Evolutionary conservation across 2,888 invertebrate genomes (phyloP), one percentile per base, ranked within the genome.

Genomic region (Ectemnius cavifrons): DNA sequence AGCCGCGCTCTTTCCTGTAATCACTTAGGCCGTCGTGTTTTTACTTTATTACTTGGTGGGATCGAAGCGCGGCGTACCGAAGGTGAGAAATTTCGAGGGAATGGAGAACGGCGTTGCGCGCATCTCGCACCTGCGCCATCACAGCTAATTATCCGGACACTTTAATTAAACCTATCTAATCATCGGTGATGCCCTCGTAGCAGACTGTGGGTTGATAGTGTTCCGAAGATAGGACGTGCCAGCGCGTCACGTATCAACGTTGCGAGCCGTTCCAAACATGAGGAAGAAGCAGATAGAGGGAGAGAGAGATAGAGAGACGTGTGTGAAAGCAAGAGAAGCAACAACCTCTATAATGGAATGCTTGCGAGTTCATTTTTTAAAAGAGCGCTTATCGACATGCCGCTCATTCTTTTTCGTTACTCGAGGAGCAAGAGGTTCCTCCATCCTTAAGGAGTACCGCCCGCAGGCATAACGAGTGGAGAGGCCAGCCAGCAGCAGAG

Each of bases 141-240:
- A 52, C 16, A 52, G 52, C 13, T 52, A 52, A 52, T 52, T 52
- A 52, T 52, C n/a, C 52, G 4, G 52, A 16, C 5, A 52, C 52
- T 16, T 52, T 52, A 52, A 52, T 52, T 52, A 52, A 52, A 52
- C 52, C 52, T 52, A 52, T 52, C 52, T 52, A 52, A 52, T 14
- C 52, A 52, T 52, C 52, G 16, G n/a, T 16, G 16, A 4, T 37
- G 16, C 1, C 52, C 16, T 5, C 1, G 16, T 16, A 13, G 52
- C 52, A 52, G 52, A 14, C 52, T 52, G n/a, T 2, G 52, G n/a
- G 8, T 5, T 16, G 16, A 52, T 52, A 37, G 37, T 37, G 37
- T 37, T 37, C 37, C 3, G 37, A 37, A 37, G 37, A 11, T 37
- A 37, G 37, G 37, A 37, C 37, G 2, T 8, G 37, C 37, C 8